Conservation (phyloP, 92 coral and sea anemone genomes). For the Epizoanthus fatuus region DNA sequence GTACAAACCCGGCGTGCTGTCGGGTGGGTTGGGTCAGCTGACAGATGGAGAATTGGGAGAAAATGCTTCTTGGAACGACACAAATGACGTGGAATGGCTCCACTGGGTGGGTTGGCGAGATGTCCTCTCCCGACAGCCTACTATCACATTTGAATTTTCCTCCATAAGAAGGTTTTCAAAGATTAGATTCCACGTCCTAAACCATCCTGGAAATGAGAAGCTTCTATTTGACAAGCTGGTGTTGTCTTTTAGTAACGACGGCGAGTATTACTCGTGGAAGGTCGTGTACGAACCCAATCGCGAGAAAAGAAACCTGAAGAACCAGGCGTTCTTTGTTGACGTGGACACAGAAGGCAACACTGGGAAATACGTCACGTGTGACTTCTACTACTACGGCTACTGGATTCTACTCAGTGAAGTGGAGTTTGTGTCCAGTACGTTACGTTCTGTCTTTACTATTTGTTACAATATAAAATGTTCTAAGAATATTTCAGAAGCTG, state of each 20-base stretch:
- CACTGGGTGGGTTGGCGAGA: conserved; percentile 99
- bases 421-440: conserved; percentile 90
- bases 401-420: conserved; percentile 98
- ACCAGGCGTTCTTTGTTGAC: conserved; percentile 89
- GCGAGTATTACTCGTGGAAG: conserved; percentile 95
- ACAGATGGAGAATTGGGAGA: conserved; percentile 91
- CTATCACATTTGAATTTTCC: conserved; percentile 89
- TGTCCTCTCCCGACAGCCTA: conserved; percentile 69
- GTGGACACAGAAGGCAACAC: conserved; percentile 80
- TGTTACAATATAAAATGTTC: too few relatives aligned
- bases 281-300: conserved; percentile 90
- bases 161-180: conserved; percentile 76
- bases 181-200: conserved; percentile 86
- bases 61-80: conserved; percentile 88
- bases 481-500: too few relatives aligned
- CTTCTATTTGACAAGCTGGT: conserved; percentile 89
- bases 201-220: conserved; percentile 87
- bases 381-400: conserved; percentile 93
- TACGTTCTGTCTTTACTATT: not conserved
- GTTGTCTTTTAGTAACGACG: conserved; percentile 91
- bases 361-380: conserved; percentile 92
- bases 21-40: conserved; percentile 95
- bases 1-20: conserved; percentile 79
- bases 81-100: conserved; percentile 81
- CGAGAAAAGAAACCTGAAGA: conserved; percentile 48